phyloP scores from a whole-genome alignment of 2,888 invertebrate genomes.

The Enoplolaimus lenunculus region DNA sequence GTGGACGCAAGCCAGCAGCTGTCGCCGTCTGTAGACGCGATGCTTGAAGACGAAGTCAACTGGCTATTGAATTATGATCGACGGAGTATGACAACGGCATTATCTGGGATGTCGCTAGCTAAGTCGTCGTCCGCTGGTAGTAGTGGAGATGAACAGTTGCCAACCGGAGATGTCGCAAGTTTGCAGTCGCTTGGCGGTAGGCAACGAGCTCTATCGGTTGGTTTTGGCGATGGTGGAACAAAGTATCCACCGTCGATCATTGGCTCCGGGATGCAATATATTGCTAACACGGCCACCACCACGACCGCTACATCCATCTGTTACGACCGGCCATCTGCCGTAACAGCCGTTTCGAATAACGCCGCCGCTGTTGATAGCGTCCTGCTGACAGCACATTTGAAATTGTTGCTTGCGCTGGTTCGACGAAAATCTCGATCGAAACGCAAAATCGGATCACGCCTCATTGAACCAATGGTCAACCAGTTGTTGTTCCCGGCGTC shows the following conservation, averaged over 20 bases:
- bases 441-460: neutral
- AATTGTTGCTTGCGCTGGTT: neutral
- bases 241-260: neutral
- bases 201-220: neutral
- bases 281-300: no score
- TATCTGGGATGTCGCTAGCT: no score
- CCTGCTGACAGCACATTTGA: slow-evolving; percentile 14
- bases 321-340: neutral
- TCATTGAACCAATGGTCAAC: slow-evolving; percentile 35
- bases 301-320: neutral
- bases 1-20: slow-evolving; percentile 25
- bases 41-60: slow-evolving; percentile 45
- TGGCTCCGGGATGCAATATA: no score
- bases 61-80: slow-evolving; percentile 44
- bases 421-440: slow-evolving; percentile 13
- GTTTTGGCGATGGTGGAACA: neutral
- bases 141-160: neutral
- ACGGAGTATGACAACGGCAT: no score
- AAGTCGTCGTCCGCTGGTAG: no score
- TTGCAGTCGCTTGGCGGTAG: neutral
- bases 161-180: neutral
- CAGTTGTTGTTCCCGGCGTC: slow-evolving; percentile 47
- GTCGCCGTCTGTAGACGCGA: slow-evolving; percentile 32
- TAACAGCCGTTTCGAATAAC: neutral
- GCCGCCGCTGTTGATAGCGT: neutral